A percentile compares a stretch with the other conserved stretches of the same genome.
Conservation (phyloP, 2,797 vertebrate species). For the Hafferia zeledoni region DNA sequence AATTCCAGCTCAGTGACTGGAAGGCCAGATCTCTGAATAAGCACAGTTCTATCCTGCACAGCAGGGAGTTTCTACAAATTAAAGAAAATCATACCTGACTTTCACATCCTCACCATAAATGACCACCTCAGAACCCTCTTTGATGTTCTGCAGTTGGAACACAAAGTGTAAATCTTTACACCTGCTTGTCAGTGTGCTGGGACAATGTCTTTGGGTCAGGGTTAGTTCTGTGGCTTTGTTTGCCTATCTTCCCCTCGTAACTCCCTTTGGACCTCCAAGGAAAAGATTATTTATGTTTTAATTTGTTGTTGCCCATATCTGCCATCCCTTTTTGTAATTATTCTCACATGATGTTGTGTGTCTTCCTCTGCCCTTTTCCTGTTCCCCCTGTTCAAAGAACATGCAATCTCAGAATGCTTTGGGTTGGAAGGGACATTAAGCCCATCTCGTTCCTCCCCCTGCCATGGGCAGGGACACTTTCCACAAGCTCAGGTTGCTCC, state of each 20-base stretch:
- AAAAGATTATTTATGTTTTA: background rate
- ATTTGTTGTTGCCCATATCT: background rate
- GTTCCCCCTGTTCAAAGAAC: background rate
- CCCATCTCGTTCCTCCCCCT: fast-evolving
- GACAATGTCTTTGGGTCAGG: background rate
- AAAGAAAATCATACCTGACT: background rate
- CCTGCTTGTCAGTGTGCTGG: background rate
- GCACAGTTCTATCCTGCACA: background rate
- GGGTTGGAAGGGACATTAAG: fast-evolving
- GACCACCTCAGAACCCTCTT: background rate
- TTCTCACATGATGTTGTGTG: conserved; percentile 36
- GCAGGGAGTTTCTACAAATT: background rate
- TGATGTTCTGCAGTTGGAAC: background rate
- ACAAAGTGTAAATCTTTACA: background rate
- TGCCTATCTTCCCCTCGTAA: background rate
- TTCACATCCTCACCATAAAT: background rate
- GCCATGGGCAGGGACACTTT: background rate
- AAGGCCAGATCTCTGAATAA: background rate
- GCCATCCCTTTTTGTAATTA: conserved; percentile 38
- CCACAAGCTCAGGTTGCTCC: background rate
- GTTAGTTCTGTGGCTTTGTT: background rate
- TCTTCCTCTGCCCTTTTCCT: background rate
- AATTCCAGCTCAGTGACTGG: background rate
- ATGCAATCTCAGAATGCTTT: too few relatives aligned
- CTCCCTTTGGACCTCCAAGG: background rate